These are phyloP conservation scores for Nansenia antarctica DNA, from an alignment of 2,113 vertebrate genomes.

Conservation along the genomic window DNA sequence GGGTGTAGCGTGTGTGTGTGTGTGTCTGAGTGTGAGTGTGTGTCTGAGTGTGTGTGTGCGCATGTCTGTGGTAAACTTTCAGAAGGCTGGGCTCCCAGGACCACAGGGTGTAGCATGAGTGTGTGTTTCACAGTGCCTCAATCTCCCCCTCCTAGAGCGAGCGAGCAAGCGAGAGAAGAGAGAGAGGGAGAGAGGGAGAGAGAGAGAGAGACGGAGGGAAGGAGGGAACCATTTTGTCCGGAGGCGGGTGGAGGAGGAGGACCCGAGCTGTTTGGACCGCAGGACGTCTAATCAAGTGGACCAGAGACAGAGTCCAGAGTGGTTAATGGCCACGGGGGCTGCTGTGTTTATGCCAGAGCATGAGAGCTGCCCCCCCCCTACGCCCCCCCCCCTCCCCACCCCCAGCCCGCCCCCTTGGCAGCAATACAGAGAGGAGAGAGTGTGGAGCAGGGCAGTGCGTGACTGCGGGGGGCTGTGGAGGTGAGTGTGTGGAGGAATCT, in stretches of 20 bases:
- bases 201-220: too few relatives aligned
- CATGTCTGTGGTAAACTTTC: neutral
- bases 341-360: constrained; percentile 39
- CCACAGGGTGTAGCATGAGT: too few relatives aligned
- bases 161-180: constrained; percentile 22
- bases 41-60: neutral
- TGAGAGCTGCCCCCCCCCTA: too few relatives aligned
- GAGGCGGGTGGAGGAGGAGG: constrained; percentile 8
- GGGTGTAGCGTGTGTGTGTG: constrained; percentile 31
- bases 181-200: too few relatives aligned
- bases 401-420: too few relatives aligned
- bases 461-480: too few relatives aligned
- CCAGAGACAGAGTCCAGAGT: constrained; percentile 36
- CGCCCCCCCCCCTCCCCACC: too few relatives aligned
- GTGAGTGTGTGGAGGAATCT: too few relatives aligned
- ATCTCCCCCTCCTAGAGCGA: constrained; percentile 14
- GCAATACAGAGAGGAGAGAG: too few relatives aligned
- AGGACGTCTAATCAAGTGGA: constrained; percentile 53
- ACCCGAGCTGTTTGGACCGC: constrained; percentile 37
- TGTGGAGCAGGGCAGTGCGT: too few relatives aligned
- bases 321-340: constrained; percentile 49
- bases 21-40: neutral
- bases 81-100: too few relatives aligned
- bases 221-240: constrained; percentile 37
- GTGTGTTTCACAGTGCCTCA: neutral